A percentile compares a stretch with the other conserved stretches of the same genome.
Conservation (phyloP, 2,888 invertebrate genomes). For the Andrena praecox region DNA sequence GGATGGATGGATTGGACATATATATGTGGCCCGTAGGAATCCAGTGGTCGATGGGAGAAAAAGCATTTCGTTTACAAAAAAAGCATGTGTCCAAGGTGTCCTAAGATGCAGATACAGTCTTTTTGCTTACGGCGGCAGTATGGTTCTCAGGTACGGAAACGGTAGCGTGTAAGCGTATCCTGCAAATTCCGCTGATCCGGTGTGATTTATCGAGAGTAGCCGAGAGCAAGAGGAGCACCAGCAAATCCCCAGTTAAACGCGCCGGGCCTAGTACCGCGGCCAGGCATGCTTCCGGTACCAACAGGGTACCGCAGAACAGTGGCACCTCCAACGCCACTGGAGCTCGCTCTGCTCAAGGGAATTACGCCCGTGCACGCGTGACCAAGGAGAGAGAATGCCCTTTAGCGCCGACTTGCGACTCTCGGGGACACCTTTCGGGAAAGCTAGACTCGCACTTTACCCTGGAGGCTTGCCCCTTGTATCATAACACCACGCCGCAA, state of each 20-base stretch:
- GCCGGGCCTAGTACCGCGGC: conserved; percentile 84
- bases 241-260: conserved; percentile 89
- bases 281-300: conserved; percentile 80
- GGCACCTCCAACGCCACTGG: conserved; percentile 54
- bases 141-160: conserved; percentile 73
- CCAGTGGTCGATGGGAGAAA: conserved; percentile 61
- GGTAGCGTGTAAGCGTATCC: conserved; percentile 70
- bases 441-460: conserved; percentile 93
- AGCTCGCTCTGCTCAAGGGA: conserved; percentile 71
- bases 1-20: conserved; percentile 71
- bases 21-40: conserved; percentile 60
- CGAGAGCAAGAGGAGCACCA: conserved; percentile 85
- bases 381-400: conserved; percentile 92
- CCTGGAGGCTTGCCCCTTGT: conserved; percentile 95
- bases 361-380: conserved; percentile 73
- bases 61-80: conserved; percentile 55
- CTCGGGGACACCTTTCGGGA: conserved; percentile 94
- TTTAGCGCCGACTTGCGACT: conserved; percentile 94
- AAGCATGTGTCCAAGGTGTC: conserved; percentile 71
- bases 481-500: conserved; percentile 93
- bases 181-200: conserved; percentile 72
- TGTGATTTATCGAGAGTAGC: conserved; percentile 74
- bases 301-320: conserved; percentile 75
- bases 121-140: conserved; percentile 75
- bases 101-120: conserved; percentile 74